These are phyloP conservation scores for Zosterops borbonicus DNA, from an alignment of 2,113 vertebrate species.

Conservation along the genomic window DNA sequence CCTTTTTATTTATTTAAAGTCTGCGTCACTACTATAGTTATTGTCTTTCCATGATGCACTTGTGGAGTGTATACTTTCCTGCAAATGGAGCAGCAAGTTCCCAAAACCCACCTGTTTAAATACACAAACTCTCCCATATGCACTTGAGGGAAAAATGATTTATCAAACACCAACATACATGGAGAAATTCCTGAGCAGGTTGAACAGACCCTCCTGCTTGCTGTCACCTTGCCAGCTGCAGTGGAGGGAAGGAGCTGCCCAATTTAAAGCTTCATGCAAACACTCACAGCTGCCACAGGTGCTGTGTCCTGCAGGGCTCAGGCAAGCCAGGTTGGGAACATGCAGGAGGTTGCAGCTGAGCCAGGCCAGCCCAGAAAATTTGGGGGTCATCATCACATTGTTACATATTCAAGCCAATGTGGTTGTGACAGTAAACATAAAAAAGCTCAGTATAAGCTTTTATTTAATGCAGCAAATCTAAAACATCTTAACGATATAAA, in stretches of 20 bases:
- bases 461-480: not conserved
- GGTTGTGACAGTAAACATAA: not conserved
- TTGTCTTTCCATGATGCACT: slow-evolving; percentile 40
- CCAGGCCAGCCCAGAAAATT: not conserved
- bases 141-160: not conserved
- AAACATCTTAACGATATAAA: not conserved
- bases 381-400: not conserved
- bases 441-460: slow-evolving; percentile 5
- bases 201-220: not conserved
- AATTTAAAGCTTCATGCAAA: not conserved
- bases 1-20: slow-evolving; percentile 14
- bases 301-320: not conserved
- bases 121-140: not conserved
- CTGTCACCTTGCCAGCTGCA: not conserved
- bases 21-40: slow-evolving; percentile 35
- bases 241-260: not conserved
- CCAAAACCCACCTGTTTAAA: not conserved
- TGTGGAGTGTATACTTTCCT: not conserved
- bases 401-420: not conserved
- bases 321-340: not conserved
- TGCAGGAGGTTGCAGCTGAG: not conserved
- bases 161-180: not conserved
- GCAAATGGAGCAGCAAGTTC: not conserved
- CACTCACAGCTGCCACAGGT: not conserved
- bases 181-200: not conserved